Conservation (phyloP, 1,140 invertebrate genomes). For the Hyles euphorbiae region DNA sequence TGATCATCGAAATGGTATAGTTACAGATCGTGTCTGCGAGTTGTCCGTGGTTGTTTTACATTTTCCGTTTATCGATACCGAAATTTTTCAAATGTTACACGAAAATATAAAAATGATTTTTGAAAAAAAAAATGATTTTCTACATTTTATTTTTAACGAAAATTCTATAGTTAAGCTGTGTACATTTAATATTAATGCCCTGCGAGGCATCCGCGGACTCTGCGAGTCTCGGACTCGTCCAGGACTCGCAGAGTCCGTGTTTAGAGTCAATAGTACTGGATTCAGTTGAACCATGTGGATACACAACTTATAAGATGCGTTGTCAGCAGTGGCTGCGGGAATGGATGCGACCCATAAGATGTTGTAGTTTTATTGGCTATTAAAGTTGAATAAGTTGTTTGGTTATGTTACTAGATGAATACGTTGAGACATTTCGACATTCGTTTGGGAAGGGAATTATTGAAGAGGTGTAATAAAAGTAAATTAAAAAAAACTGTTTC, state of each 20-base stretch:
- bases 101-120: conserved; percentile 31
- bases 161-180: conserved; percentile 71
- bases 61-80: conserved; percentile 60
- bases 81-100: conserved; percentile 64
- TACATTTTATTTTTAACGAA: conserved; percentile 68
- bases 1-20: conserved; percentile 69
- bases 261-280: conserved; percentile 20
- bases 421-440: conserved; percentile 31
- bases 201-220: neutral
- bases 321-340: conserved; percentile 48
- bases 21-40: conserved; percentile 55
- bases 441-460: neutral
- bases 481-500: neutral
- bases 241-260: neutral
- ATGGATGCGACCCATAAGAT: conserved; percentile 53
- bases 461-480: neutral
- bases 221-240: neutral
- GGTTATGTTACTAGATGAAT: conserved; percentile 59
- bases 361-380: conserved; percentile 63
- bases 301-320: conserved; percentile 35
- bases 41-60: conserved; percentile 46
- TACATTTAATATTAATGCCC: conserved; percentile 67
- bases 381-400: conserved; percentile 39
- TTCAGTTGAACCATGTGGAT: conserved; percentile 12
- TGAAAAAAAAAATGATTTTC: conserved; percentile 44